A percentile compares a stretch with the other conserved stretches of the same genome.
phyloP scores from a whole-genome alignment of 2,797 vertebrate species.

The Gobio occitaniae region DNA sequence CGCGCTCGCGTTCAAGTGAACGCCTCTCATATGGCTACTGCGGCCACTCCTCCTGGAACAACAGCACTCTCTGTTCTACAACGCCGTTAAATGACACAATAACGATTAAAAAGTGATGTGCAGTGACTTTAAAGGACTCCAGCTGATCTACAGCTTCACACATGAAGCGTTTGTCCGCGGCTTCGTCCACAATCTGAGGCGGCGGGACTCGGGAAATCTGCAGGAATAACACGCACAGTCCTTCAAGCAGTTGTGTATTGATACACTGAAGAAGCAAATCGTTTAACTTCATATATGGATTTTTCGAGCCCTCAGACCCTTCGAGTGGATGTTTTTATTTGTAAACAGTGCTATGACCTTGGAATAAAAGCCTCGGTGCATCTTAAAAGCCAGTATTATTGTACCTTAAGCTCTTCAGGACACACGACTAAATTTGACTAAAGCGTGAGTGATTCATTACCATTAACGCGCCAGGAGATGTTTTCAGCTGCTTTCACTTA shows the following conservation, averaged over 20 bases:
- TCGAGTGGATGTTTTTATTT: slow-evolving; percentile 24
- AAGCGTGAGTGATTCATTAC: background rate
- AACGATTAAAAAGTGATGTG: slow-evolving; percentile 35
- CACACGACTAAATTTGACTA: slow-evolving; percentile 1
- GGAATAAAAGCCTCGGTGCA: slow-evolving; percentile 33
- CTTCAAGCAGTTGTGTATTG: slow-evolving; percentile 56
- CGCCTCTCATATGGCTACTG: slow-evolving; percentile 55
- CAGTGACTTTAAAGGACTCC: slow-evolving; percentile 30
- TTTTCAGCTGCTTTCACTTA: background rate
- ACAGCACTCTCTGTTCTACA: slow-evolving; percentile 37
- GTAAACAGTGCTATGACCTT: slow-evolving; percentile 23
- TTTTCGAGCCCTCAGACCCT: background rate
- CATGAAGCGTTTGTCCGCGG: background rate
- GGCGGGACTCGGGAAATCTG: background rate
- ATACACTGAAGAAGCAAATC: slow-evolving; percentile 71
- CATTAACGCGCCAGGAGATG: slow-evolving; percentile 1
- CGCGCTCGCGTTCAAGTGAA: slow-evolving; percentile 58
- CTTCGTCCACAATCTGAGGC: background rate
- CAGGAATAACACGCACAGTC: slow-evolving; percentile 25
- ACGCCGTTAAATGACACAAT: slow-evolving; percentile 22
- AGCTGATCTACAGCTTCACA: slow-evolving; percentile 12
- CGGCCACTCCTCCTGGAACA: slow-evolving; percentile 72
- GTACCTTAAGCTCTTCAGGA: slow-evolving; percentile 4
- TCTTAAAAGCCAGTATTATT: slow-evolving; percentile 12
- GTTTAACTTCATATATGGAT: slow-evolving; percentile 65